Conservation (phyloP, 2,113 vertebrate genomes). For the Hippocampus abdominalis region DNA sequence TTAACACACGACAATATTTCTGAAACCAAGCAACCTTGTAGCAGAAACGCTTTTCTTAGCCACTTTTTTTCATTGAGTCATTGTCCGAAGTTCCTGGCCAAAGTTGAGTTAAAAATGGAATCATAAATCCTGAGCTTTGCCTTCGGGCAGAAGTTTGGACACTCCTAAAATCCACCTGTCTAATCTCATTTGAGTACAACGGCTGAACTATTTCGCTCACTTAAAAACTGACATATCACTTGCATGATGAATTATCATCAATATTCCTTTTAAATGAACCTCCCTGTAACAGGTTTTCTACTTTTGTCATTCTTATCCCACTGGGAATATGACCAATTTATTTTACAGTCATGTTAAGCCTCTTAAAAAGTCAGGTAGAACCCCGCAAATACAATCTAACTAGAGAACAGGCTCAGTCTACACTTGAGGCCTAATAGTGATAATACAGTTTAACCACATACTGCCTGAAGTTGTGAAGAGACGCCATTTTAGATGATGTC, state of each 20-base stretch:
- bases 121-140: not conserved
- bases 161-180: not conserved
- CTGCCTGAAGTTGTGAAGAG: constrained; percentile 48
- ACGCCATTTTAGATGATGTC: constrained; percentile 35
- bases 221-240: not conserved
- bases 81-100: not conserved
- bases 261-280: not conserved
- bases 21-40: not conserved
- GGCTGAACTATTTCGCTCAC: not conserved
- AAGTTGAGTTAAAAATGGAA: not conserved
- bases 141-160: no score
- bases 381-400: constrained; percentile 44
- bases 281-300: constrained; percentile 8
- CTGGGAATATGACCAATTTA: constrained; percentile 19
- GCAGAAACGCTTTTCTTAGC: not conserved
- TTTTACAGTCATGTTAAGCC: constrained; percentile 39
- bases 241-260: not conserved
- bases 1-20: not conserved
- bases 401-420: constrained; percentile 40
- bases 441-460: constrained; percentile 57
- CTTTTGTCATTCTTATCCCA: constrained; percentile 15
- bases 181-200: not conserved
- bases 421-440: constrained; percentile 48
- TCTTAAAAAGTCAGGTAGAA: constrained; percentile 45
- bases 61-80: not conserved